These are phyloP conservation scores for Lepus oiostolus DNA, from an alignment of 2,797 vertebrate species.

Conservation along the genomic window DNA sequence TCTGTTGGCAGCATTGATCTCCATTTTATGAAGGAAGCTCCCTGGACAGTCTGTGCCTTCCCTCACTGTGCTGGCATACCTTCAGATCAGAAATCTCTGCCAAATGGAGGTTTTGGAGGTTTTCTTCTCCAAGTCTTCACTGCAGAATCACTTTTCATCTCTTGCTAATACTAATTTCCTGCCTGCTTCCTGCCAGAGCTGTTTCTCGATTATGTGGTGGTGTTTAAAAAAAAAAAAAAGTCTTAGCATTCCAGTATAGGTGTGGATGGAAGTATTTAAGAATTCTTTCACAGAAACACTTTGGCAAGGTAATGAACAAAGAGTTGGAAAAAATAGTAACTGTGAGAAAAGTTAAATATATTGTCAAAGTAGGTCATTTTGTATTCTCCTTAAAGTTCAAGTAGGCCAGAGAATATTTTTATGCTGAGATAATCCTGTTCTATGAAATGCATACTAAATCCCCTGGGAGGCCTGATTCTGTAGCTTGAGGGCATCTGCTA, in stretches of 20 bases:
- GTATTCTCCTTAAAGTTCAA: constrained; percentile 79
- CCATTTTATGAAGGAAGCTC: neutral
- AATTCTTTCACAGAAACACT: constrained; percentile 71
- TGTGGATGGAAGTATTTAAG: constrained; percentile 41
- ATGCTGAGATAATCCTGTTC: constrained; percentile 75
- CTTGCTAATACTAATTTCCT: constrained; percentile 58
- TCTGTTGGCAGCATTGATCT: neutral
- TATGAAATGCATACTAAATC: constrained; percentile 57
- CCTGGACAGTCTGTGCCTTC: neutral
- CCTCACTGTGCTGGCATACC: neutral
- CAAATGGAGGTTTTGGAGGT: constrained; percentile 13
- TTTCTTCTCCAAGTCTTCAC: neutral
- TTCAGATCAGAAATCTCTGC: constrained; percentile 28
- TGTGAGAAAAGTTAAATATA: constrained; percentile 76
- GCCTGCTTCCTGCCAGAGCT: neutral
- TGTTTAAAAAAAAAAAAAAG: neutral
- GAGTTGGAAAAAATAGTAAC: constrained; percentile 60
- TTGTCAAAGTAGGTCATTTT: constrained; percentile 80
- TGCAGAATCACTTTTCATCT: constrained; percentile 46
- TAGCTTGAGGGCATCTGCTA: constrained; percentile 63
- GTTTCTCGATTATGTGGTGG: constrained; percentile 31
- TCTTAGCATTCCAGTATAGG: constrained; percentile 13
- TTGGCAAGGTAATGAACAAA: constrained; percentile 64
- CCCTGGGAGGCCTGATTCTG: constrained; percentile 51
- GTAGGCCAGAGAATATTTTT: constrained; percentile 74